phyloP scores from a whole-genome alignment of 2,888 invertebrate species.

The Myopa tessellatipennis region DNA sequence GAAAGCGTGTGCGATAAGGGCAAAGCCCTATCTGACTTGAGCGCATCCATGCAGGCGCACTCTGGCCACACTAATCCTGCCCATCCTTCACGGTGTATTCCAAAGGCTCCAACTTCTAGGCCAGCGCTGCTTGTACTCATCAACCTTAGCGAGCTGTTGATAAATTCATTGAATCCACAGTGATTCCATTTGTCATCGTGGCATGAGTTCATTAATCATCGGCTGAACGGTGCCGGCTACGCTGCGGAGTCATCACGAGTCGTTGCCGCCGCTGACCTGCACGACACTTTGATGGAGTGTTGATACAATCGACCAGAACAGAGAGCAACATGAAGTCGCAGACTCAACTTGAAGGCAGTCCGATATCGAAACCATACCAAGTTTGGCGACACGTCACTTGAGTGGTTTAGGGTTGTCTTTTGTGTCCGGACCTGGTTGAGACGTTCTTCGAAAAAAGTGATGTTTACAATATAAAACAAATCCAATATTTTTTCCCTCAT shows the following conservation, averaged over 20 bases:
- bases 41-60: conserved; percentile 6
- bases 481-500: too few relatives aligned
- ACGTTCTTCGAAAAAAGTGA: too few relatives aligned
- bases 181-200: conserved; percentile 60
- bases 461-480: too few relatives aligned
- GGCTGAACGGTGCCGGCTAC: conserved; percentile 31
- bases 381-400: not conserved
- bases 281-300: conserved; percentile 29
- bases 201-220: conserved; percentile 57
- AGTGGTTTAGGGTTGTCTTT: too few relatives aligned
- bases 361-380: not conserved
- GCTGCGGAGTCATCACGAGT: conserved; percentile 14
- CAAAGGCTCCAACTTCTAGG: conserved; percentile 16
- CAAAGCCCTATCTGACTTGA: not conserved
- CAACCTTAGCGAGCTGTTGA: conserved; percentile 42
- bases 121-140: not conserved
- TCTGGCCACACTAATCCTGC: conserved; percentile 41
- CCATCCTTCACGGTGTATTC: conserved; percentile 33
- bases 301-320: conserved; percentile 19
- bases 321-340: conserved; percentile 3
- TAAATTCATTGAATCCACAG: conserved; percentile 55
- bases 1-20: conserved; percentile 20
- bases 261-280: conserved; percentile 5
- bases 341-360: not conserved
- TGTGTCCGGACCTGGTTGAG: too few relatives aligned